Base-by-base conservation (phyloP, 2,888 invertebrate genomes). In the Hermaeophaga mercurialis region DNA sequence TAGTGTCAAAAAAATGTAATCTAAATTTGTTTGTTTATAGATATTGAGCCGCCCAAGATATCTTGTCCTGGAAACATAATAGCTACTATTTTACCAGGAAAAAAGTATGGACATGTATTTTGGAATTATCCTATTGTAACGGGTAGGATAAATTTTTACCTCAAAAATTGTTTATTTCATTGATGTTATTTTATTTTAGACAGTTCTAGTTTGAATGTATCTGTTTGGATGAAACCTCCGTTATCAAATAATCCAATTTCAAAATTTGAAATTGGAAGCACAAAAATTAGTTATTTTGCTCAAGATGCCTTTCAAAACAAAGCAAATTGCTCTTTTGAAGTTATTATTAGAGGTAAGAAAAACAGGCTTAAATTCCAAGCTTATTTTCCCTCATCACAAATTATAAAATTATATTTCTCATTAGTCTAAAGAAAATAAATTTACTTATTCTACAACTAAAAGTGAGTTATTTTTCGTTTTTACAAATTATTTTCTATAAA, bases 231-330 rank as follows among this genome's bases (percentile, higher is more conserved):
- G 15, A 81, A 84, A 59, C 87, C 87, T 1, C 80, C 82, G 9
- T 75, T 86, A 3, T 75, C 75, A 33, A 74, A 76, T 43, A 64
- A 74, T 12, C 68, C 72, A 8, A 71, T 58, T 33, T 79, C 82
- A 43, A 80, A 80, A 65, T 81, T 85, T 41, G 80, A 81, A 58
- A 82, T 86, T 61, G 87, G 87, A 0, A 70, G 71, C 15, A 84
- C 83, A 3, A 73, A 72, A 8, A 79, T 88, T n/a, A 81, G 80
- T 0, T 87, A 87, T 71, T 79, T 81, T 8, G 86, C 86, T 0
- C 82, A 83, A 64, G 88, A 88, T 73, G 72, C 78, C 1, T 81
- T 79, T 55, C 80, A 81, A 34, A 88, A 88, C 70, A 80, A 78
- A 60, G 84, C 82, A 0, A 80, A 80, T 53, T 88, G 88, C 67